Evolutionary conservation across 2,797 vertebrate genomes (phyloP).

Genomic region (Anguilla obscura): DNA sequence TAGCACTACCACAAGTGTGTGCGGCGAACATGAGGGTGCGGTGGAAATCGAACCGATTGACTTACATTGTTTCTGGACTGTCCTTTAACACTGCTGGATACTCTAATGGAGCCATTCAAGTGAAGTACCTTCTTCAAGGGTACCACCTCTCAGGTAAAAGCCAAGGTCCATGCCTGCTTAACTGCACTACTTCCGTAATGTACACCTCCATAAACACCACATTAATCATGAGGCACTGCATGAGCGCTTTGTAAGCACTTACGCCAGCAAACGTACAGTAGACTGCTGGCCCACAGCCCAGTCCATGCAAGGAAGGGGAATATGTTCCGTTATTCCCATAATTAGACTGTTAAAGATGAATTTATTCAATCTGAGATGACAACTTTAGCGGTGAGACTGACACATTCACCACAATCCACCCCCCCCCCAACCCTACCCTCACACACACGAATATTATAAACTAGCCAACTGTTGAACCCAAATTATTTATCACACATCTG

Average conservation of each 20-base stretch:
- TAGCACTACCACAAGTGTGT: not conserved
- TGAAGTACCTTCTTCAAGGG: not conserved
- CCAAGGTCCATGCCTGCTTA: not conserved
- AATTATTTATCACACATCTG: conserved; percentile 60
- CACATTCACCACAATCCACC: conserved; percentile 33
- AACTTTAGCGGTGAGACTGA: conserved; percentile 39
- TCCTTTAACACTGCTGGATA: not conserved
- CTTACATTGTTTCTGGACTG: not conserved
- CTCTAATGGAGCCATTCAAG: not conserved
- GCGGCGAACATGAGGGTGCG: not conserved
- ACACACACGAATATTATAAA: conserved; percentile 47
- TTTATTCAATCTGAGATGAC: conserved; percentile 41
- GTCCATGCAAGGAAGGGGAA: conserved; percentile 22
- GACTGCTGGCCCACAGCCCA: not conserved
- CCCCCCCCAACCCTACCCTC: conserved; percentile 7
- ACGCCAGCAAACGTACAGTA: not conserved
- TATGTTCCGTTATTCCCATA: conserved; percentile 10
- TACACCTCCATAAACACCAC: not conserved
- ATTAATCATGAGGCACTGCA: not conserved
- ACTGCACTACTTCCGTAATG: not conserved
- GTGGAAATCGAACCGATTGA: not conserved
- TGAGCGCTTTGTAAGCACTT: not conserved
- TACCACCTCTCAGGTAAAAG: not conserved
- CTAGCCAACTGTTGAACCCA: conserved; percentile 49
- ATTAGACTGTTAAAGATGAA: conserved; percentile 32